phyloP scores from a whole-genome alignment of 2,113 vertebrate genomes.

The Malurus melanocephalus region DNA sequence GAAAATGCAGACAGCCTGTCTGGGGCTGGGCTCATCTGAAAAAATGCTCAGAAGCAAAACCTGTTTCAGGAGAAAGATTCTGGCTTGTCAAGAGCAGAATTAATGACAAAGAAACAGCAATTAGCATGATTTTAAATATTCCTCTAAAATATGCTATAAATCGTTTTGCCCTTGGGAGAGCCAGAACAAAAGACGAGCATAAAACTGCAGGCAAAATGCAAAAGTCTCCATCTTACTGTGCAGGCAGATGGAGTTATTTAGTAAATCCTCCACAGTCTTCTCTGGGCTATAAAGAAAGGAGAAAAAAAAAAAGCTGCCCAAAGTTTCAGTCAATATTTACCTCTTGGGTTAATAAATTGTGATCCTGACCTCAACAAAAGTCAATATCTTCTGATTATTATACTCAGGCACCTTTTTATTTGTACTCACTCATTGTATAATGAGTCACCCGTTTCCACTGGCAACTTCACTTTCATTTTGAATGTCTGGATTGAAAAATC shows the following conservation, averaged over 20 bases:
- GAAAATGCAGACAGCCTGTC: background rate
- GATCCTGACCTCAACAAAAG: slow-evolving; percentile 67
- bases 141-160: slow-evolving; percentile 43
- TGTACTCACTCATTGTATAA: slow-evolving; percentile 58
- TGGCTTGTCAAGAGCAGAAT: slow-evolving; percentile 43
- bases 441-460: slow-evolving; percentile 59
- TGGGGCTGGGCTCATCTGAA: background rate
- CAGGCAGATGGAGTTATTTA: slow-evolving; percentile 55
- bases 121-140: slow-evolving; percentile 67
- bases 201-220: slow-evolving; percentile 43
- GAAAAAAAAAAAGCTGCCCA: background rate
- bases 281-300: background rate
- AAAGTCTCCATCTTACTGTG: slow-evolving; percentile 26
- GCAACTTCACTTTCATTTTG: slow-evolving; percentile 57
- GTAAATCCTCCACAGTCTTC: slow-evolving; percentile 24
- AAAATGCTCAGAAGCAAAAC: slow-evolving; percentile 25
- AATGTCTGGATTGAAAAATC: slow-evolving; percentile 48
- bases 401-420: slow-evolving; percentile 58
- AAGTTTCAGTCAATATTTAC: slow-evolving; percentile 76
- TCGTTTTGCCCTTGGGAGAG: slow-evolving; percentile 35
- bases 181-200: slow-evolving; percentile 38
- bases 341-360: slow-evolving; percentile 73
- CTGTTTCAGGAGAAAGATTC: slow-evolving; percentile 29
- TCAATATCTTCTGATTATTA: slow-evolving; percentile 68
- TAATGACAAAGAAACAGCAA: slow-evolving; percentile 51